Percentiles rank a stretch among this genome's conserved stretches.
Evolutionary conservation across 2,113 vertebrate genomes (phyloP).

Genomic region (Centropus unirufus): DNA sequence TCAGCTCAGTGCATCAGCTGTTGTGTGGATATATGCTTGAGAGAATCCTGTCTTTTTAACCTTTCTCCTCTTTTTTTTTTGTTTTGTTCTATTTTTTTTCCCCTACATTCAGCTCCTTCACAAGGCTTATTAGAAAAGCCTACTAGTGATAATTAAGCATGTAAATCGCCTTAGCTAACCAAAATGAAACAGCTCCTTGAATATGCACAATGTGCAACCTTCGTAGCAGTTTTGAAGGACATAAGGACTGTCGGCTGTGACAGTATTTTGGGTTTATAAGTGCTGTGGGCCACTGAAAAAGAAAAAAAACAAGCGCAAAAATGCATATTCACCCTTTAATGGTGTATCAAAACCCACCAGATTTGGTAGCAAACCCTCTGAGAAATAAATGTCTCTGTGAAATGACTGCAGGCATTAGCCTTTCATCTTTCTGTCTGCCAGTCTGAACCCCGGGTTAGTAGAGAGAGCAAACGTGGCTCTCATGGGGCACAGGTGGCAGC

Average conservation of each 20-base stretch:
- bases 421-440: neutral
- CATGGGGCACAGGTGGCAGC: neutral
- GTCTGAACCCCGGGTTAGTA: neutral
- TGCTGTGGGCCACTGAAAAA: neutral
- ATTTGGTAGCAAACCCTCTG: neutral
- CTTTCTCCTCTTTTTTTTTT: too few relatives aligned
- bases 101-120: neutral
- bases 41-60: neutral
- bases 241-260: neutral
- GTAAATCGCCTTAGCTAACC: neutral
- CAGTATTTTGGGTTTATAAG: neutral
- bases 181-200: neutral
- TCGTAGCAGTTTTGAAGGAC: neutral
- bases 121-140: conserved; percentile 3
- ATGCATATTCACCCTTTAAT: neutral
- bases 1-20: neutral
- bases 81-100: neutral
- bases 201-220: neutral
- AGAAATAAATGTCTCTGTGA: neutral
- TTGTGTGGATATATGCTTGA: neutral
- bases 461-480: neutral
- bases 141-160: neutral
- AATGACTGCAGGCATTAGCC: neutral
- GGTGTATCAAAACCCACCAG: neutral
- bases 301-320: neutral